Conservation (phyloP, 2,797 vertebrate genomes). For the Sebastes matsubarae region DNA sequence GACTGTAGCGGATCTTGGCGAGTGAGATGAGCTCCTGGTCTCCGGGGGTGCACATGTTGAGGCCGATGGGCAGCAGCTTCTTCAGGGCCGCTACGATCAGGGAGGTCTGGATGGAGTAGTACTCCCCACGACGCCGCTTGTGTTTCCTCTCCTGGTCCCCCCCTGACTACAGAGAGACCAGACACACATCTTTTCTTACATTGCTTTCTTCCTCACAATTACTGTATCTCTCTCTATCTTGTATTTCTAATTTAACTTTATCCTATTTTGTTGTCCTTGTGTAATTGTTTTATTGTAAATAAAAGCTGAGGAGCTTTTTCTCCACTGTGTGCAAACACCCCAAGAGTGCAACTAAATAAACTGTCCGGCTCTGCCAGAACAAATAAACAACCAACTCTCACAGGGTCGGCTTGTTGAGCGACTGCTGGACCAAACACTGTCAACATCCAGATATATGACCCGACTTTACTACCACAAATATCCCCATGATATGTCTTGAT, state of each 20-base stretch:
- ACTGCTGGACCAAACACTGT: neutral
- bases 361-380: neutral
- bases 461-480: neutral
- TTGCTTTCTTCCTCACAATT: neutral
- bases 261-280: neutral
- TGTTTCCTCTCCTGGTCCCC: constrained; percentile 97
- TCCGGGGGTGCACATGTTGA: constrained; percentile 98
- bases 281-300: neutral
- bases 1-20: constrained; percentile 92
- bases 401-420: constrained; percentile 6
- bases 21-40: constrained; percentile 97
- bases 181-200: neutral
- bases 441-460: constrained; percentile 30
- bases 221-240: neutral
- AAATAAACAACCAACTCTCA: constrained; percentile 20
- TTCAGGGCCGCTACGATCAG: constrained; percentile 96
- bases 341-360: constrained; percentile 25
- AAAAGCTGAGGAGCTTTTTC: neutral
- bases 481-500: neutral
- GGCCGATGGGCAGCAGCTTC: constrained; percentile 97
- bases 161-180: constrained; percentile 84
- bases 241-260: neutral
- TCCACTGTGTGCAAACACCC: constrained; percentile 1
- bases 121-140: constrained; percentile 91
- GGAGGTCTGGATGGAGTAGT: constrained; percentile 97